Conservation (phyloP, 2,797 vertebrate species). For the Semaprochilodus insignis region DNA sequence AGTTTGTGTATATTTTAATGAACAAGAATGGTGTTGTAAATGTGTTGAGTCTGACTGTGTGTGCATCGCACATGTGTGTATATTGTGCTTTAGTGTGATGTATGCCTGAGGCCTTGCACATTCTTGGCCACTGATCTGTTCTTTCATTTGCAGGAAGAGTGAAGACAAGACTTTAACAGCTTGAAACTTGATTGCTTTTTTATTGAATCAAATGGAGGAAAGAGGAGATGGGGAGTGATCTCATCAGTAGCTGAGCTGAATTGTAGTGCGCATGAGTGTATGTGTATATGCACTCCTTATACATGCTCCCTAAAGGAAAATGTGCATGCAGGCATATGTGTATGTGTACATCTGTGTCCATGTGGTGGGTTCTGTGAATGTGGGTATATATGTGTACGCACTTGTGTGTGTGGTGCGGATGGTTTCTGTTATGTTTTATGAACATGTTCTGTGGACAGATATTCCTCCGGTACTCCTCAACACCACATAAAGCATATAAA, state of each 20-base stretch:
- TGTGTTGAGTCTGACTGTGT: neutral
- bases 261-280: neutral
- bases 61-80: neutral
- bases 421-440: constrained; percentile 37
- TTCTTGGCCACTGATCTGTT: neutral
- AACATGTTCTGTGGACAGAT: constrained; percentile 35
- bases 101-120: neutral
- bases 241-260: neutral
- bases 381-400: neutral
- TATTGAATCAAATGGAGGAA: constrained; percentile 1
- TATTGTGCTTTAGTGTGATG: neutral
- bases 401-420: neutral
- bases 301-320: neutral
- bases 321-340: neutral
- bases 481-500: constrained; percentile 41
- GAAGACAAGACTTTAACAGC: constrained; percentile 5
- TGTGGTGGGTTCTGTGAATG: constrained; percentile 2
- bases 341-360: constrained; percentile 8
- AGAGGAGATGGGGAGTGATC: neutral
- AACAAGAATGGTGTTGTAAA: neutral
- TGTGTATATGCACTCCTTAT: neutral
- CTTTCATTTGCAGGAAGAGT: constrained; percentile 10
- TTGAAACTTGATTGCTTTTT: constrained; percentile 15
- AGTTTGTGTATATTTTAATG: neutral
- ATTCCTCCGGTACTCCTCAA: constrained; percentile 40